Evolutionary conservation across 1,140 invertebrate species (phyloP).

Genomic region (Polypedilum pembai): DNA sequence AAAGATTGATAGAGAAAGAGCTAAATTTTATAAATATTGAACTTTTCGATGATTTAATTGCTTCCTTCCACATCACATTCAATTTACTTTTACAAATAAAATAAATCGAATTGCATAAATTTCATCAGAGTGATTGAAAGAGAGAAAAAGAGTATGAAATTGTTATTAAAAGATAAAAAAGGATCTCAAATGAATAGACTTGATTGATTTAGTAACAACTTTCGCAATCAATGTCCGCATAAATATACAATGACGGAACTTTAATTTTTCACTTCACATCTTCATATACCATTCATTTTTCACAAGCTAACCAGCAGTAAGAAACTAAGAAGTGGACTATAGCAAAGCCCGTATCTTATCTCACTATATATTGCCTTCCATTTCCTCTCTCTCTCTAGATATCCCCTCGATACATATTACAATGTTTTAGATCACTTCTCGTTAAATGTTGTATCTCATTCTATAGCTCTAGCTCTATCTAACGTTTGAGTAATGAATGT

Average conservation of each 20-base stretch:
- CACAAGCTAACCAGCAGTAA: not conserved
- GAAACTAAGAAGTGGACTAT: too few relatives aligned
- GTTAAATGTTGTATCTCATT: not conserved
- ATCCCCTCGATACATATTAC: conserved; percentile 26
- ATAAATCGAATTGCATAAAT: too few relatives aligned
- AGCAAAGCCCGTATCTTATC: not conserved
- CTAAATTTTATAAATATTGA: conserved; percentile 7
- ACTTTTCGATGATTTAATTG: not conserved
- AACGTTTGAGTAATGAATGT: not conserved
- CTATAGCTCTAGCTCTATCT: not conserved
- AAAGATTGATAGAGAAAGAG: not conserved
- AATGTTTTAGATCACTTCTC: conserved; percentile 27
- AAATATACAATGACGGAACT: not conserved
- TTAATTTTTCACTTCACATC: conserved; percentile 18
- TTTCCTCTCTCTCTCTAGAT: not conserved
- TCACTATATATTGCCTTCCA: conserved; percentile 6
- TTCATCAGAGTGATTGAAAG: too few relatives aligned
- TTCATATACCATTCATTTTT: conserved; percentile 3
- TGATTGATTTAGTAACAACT: not conserved
- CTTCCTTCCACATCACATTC: conserved; percentile 7
- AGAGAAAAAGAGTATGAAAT: not conserved
- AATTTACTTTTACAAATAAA: not conserved
- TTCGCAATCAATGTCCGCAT: not conserved
- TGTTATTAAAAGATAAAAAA: not conserved
- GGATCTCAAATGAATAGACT: not conserved